Percentiles rank a stretch among this genome's conserved stretches.
phyloP scores from a whole-genome alignment of 2,113 vertebrate species.

The Aspidoscelis tigris region DNA sequence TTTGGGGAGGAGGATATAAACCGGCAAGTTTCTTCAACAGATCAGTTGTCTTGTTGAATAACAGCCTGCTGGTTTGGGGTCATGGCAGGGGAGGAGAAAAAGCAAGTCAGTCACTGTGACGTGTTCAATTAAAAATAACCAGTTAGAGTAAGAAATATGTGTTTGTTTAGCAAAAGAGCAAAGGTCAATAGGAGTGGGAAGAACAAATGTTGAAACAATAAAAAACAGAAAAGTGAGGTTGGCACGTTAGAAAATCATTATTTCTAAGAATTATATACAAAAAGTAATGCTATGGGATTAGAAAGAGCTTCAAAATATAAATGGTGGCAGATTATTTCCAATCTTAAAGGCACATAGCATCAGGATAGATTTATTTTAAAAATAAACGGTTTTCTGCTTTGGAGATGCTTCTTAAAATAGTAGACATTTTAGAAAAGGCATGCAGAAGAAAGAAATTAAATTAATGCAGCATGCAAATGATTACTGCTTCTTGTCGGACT shows the following conservation, averaged over 20 bases:
- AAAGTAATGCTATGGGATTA: conserved; percentile 22
- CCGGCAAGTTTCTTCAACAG: conserved; percentile 12
- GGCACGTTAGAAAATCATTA: conserved; percentile 40
- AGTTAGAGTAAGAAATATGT: conserved; percentile 56
- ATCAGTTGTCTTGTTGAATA: conserved; percentile 46
- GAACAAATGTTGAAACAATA: conserved; percentile 47
- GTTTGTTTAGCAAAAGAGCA: conserved; percentile 47
- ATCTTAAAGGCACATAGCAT: background rate
- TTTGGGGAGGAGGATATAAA: conserved; percentile 52
- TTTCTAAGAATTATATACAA: conserved; percentile 5
- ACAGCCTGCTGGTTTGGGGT: conserved; percentile 42
- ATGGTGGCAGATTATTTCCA: background rate
- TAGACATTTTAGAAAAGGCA: background rate
- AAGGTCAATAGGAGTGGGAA: conserved; percentile 66
- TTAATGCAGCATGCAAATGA: conserved; percentile 23
- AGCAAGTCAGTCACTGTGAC: conserved; percentile 61
- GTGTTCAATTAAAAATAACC: conserved; percentile 67
- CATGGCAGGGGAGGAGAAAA: conserved; percentile 43
- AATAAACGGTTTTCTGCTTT: conserved; percentile 25
- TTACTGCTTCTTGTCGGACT: conserved; percentile 40
- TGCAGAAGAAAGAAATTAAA: background rate
- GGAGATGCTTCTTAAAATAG: background rate
- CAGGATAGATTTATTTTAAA: background rate
- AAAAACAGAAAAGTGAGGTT: conserved; percentile 57
- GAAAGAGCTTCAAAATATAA: conserved; percentile 23